phyloP scores from a whole-genome alignment of 37 sponge, comb jelly and placozoan genomes.

The Ianthella basta region DNA sequence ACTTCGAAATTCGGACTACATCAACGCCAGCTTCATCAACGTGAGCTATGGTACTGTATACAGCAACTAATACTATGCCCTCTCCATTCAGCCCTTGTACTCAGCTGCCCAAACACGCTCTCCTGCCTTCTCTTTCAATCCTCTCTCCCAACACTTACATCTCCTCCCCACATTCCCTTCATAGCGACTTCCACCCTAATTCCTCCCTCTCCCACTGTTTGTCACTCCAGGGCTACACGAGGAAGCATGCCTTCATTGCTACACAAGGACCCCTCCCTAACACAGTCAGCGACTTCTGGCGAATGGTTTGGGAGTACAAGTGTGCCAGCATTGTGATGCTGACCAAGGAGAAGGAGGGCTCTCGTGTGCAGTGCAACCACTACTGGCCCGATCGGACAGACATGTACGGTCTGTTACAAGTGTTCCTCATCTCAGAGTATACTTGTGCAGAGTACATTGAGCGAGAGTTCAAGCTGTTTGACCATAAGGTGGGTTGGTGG shows the following conservation, averaged over 20 bases:
- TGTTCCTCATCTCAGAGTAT: constrained; percentile 36
- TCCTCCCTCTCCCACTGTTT: not conserved
- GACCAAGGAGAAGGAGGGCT: constrained; percentile 76
- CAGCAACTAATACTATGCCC: too few relatives aligned
- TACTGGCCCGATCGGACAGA: constrained; percentile 85
- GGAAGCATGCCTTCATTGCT: constrained; percentile 83
- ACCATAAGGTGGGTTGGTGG: constrained; percentile 58
- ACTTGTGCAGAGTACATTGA: constrained; percentile 68
- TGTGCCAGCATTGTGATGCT: constrained; percentile 89
- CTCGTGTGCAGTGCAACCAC: constrained; percentile 73
- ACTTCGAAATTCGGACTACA: constrained; percentile 94
- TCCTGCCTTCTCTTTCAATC: too few relatives aligned
- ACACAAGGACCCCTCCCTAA: constrained; percentile 93
- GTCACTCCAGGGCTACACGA: constrained; percentile 67
- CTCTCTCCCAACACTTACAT: too few relatives aligned
- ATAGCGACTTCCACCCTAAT: too few relatives aligned
- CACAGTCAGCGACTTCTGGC: constrained; percentile 90
- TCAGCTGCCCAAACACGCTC: too few relatives aligned
- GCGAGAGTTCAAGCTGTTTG: constrained; percentile 82
- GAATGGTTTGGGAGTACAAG: constrained; percentile 91
- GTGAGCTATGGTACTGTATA: constrained; percentile 49
- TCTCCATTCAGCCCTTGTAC: too few relatives aligned
- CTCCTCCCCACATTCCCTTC: too few relatives aligned
- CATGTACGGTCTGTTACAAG: constrained; percentile 61
- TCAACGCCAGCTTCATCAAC: constrained; percentile 94